phyloP scores from a whole-genome alignment of 2,113 vertebrate species.

The Actenoides lindsayi region DNA sequence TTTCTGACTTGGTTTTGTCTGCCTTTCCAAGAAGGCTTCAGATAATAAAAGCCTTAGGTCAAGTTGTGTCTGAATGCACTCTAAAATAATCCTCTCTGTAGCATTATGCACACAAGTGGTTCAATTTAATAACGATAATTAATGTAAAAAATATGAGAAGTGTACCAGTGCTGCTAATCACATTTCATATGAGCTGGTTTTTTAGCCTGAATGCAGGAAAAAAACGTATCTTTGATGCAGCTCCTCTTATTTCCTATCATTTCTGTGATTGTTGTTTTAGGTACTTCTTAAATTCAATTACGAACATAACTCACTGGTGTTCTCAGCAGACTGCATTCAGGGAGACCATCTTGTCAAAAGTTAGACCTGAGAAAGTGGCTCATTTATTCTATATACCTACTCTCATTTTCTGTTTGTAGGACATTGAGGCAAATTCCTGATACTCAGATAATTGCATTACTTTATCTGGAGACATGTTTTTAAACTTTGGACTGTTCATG shows the following conservation, averaged over 20 bases:
- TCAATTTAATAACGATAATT: neutral
- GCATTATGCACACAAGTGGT: neutral
- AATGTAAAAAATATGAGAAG: neutral
- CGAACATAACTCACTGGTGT: neutral
- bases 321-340: neutral
- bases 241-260: neutral
- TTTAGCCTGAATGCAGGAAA: neutral
- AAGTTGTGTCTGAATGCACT: neutral
- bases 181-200: neutral
- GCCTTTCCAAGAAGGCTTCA: neutral
- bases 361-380: neutral
- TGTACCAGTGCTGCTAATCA: neutral
- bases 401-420: neutral
- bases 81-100: neutral
- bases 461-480: neutral
- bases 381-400: neutral
- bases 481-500: neutral
- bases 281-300: neutral
- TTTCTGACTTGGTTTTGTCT: neutral
- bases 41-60: neutral
- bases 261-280: neutral
- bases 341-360: neutral
- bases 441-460: neutral
- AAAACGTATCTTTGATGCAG: neutral
- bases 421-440: neutral